Evolutionary conservation across 2,888 invertebrate genomes (phyloP), one percentile per base, ranked within the genome.

Genomic region (Erebia ligea): DNA sequence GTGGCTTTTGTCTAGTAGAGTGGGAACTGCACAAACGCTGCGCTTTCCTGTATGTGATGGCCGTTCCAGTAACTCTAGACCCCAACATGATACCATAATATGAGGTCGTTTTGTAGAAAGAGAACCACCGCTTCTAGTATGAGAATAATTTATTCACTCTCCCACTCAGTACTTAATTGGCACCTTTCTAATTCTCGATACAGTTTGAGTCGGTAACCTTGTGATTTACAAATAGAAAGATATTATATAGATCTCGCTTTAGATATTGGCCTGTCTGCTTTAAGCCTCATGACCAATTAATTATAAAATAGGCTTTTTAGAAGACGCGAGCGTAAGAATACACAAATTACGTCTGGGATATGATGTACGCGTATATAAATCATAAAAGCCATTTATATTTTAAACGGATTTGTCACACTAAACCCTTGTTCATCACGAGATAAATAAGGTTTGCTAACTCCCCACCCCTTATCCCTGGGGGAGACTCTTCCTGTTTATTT

Each of bases 401-500:
- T 68, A 70, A 70, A 70, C 72, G 68, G 65, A 74, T 70, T 69
- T 72, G 68, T 70, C 74, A 72, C 63, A 50, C 68, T 70, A 70
- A 70, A 68, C 72, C 73, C 73, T 72, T 73, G 76, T 76, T 75
- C 73, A 72, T 70, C 65, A 66, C 70, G 72, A 75, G 73, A 77
- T 75, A 77, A 76, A 74, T 69, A 76, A 76, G 75, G 70, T 72
- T 75, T 45, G 73, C 57, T 63, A 68, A 73, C 69, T 67, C 68
- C 67, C 64, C 72, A 64, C 59, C 59, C 59, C 17, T 52, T 19
- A 50, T 50, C 10, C 50, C 59, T 69, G 15, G 50, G 74, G 63
- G 58, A 58, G 40, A 52, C 68, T 68, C 68, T 76, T 77, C 68
- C 76, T 74, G 73, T 73, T 75, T 73, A 73, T 72, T 73, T 71